These are phyloP conservation scores for Microctonus aethiopoides DNA, from an alignment of 2,888 invertebrate species.

Conservation along the genomic window DNA sequence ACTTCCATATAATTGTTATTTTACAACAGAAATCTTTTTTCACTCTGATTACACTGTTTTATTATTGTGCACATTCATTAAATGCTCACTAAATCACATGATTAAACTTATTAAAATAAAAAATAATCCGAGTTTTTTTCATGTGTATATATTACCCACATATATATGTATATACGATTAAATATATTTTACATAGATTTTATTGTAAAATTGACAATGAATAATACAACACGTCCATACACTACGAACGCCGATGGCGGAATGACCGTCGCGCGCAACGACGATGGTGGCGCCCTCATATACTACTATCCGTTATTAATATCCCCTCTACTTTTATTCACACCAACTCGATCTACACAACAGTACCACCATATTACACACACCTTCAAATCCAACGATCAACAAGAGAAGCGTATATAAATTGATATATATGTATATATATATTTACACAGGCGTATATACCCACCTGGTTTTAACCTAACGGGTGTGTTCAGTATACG, in stretches of 20 bases:
- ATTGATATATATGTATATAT: background rate
- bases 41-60: background rate
- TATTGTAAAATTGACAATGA: background rate
- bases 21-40: background rate
- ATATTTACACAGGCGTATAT: background rate
- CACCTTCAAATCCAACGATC: background rate
- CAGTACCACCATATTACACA: background rate
- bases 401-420: background rate
- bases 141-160: background rate
- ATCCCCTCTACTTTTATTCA: background rate
- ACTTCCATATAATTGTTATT: background rate
- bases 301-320: background rate
- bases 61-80: background rate
- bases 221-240: slow-evolving; percentile 49
- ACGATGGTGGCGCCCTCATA: slow-evolving; percentile 52
- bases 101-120: background rate
- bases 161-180: background rate
- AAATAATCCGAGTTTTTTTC: background rate
- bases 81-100: background rate
- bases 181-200: too few species aligned
- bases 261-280: slow-evolving; percentile 61
- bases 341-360: background rate
- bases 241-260: slow-evolving; percentile 58
- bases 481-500: slow-evolving; percentile 23
- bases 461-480: slow-evolving; percentile 30